Base-by-base conservation (phyloP, 2,797 vertebrate genomes). In the Vespertilio murinus region DNA sequence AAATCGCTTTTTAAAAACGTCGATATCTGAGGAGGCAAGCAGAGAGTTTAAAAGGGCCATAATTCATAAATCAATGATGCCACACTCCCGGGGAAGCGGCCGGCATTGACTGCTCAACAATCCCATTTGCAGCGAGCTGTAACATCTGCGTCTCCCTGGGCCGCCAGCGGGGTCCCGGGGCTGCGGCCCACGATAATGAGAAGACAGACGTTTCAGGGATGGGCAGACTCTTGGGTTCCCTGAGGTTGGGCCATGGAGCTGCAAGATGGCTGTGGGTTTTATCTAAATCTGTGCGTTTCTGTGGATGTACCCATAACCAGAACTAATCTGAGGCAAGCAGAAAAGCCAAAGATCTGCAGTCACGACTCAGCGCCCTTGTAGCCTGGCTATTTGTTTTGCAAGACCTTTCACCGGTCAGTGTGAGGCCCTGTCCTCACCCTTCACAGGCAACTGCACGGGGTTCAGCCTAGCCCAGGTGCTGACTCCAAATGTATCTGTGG, bases 21-120 rank as follows among this genome's bases (percentile, higher is more conserved):
- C 96, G 45, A 96, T 97, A 98, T 97, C 95, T 30, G 90, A 95
- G 96, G 97, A 97, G 97, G 90, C 96, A 97, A 97, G 97, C 87
- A 93, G 93, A 96, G 97, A 97, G 97, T 93, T 96, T 98, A 97
- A 98, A 98, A 98, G 98, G 96, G 73, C 94, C 96, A 92, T 98
- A 97, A 98, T 96, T 97, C 95, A 3, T 0, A 96, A 94, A 98
- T 98, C 98, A 79, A 97, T 98, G 97, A 28, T 18, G 18, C 95
- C 61, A 91, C 54, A 78, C 95, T 97, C 94, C 87, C 70, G 92
- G 91, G 95, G 97, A 98, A 96, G 95, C 0, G 0, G 80, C 93
- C 86, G 38, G 42, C 92, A 23, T 80, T 69, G 94, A 97, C 94
- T 30, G 92, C 65, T 93, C 94, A 85, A 93, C 97, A 97, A 97